These are phyloP conservation scores for Phengaris arion DNA, from an alignment of 2,888 invertebrate genomes.

Conservation along the genomic window DNA sequence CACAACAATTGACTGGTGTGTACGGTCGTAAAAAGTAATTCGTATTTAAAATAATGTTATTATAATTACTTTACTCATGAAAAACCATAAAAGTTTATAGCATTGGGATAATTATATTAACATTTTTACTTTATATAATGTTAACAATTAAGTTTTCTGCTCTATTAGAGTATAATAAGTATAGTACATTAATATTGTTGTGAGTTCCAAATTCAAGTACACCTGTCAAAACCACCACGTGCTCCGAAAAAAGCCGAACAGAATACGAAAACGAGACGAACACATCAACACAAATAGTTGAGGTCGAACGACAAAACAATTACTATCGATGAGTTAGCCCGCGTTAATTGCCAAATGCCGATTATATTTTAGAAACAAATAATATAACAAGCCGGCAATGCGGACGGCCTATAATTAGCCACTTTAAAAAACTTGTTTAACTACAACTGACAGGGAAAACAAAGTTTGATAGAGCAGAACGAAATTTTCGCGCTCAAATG, in stretches of 20 bases:
- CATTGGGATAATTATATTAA: too few relatives aligned
- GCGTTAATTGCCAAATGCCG: constrained; percentile 39
- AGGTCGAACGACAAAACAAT: constrained; percentile 54
- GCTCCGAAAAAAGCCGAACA: constrained; percentile 60
- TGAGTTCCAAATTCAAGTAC: constrained; percentile 39
- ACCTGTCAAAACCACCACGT: constrained; percentile 66
- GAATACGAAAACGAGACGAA: constrained; percentile 52
- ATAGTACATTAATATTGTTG: not conserved
- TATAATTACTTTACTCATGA: not conserved
- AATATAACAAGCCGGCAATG: not conserved
- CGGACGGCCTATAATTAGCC: constrained; percentile 4
- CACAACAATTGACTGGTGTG: not conserved
- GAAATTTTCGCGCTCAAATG: constrained; percentile 26
- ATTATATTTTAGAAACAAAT: constrained; percentile 14
- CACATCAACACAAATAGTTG: constrained; percentile 66
- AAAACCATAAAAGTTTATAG: not conserved
- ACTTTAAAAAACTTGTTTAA: constrained; percentile 16
- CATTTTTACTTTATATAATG: not conserved
- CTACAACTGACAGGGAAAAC: constrained; percentile 27
- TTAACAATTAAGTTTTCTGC: not conserved
- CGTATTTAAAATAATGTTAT: not conserved
- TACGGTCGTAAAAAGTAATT: not conserved
- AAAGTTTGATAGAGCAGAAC: constrained; percentile 28
- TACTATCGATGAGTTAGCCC: constrained; percentile 43
- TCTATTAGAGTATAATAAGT: not conserved